Evolutionary conservation across 2,113 vertebrate species (phyloP), one percentile per base, ranked within the genome.

Genomic region (Amblyornis subalaris): DNA sequence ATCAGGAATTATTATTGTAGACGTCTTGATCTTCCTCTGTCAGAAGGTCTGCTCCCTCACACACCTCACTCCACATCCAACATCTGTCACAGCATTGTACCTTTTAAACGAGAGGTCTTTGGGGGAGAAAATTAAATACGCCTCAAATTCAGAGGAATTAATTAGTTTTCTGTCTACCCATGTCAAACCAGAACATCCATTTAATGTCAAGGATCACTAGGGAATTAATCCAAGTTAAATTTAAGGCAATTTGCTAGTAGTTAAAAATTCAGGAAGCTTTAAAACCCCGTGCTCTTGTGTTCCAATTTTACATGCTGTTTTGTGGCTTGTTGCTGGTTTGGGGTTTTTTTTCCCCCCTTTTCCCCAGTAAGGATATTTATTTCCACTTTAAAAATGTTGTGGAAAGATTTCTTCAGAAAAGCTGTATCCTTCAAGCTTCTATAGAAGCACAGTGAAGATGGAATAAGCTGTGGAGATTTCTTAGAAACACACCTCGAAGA

Each of bases 201-300:
- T 96, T 94, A 95, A 97, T 85, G 95, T 88, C 95, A 93, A 80
- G 78, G 94, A 97, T 70, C 94, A 91, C 91, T 3, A 93, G 95
- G 95, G 96, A 95, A 95, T 95, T 94, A 70, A 89, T 89, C 78
- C 95, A 94, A 95, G 95, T 95, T 91, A 95, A 97, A 96, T 95
- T 95, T 95, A 94, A 97, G 94, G 91, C 94, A 97, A 95, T 97
- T 95, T 94, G 74, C 89, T 95, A 95, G 94, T 94, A 97, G 93
- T 97, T 97, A 96, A 96, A 92, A 96, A 96, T 95, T 95, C 88
- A 94, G 89, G 81, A 95, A 95, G 91, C 95, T 94, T 95, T 94
- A 93, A 95, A 95, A 95, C 67, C 71, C 89, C 40, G 42, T 58
- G 69, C 79, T 92, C 81, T 78, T 38, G 33, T 64, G 78, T 88